A percentile compares a stretch with the other conserved stretches of the same genome.
phyloP scores from a whole-genome alignment of 2,797 vertebrate genomes.

The Tapera naevia region DNA sequence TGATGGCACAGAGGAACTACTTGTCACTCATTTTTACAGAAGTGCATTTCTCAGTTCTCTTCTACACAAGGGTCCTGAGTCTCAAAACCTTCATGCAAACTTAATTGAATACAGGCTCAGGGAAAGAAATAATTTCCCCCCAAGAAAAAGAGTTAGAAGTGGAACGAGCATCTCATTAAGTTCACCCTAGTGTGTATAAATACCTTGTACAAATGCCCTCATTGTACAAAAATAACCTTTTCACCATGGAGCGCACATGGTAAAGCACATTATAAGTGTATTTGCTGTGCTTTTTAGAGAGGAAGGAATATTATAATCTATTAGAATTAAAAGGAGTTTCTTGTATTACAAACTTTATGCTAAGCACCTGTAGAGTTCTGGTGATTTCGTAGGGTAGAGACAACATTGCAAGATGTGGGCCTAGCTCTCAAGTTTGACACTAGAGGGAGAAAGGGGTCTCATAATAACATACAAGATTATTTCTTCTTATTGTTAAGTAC shows the following conservation, averaged over 20 bases:
- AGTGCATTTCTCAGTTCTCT: not conserved
- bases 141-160: not conserved
- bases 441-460: not conserved
- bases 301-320: not conserved
- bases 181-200: not conserved
- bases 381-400: rapidly evolving
- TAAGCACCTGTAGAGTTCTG: not conserved
- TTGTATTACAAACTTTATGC: not conserved
- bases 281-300: not conserved
- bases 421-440: not conserved
- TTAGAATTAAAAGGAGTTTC: not conserved
- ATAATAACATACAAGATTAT: not conserved
- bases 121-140: not conserved
- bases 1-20: not conserved
- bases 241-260: not conserved
- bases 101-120: not conserved
- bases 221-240: not conserved
- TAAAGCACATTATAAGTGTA: not conserved
- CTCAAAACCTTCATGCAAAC: not conserved
- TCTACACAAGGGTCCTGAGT: not conserved
- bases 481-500: not conserved
- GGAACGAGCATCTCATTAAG: not conserved
- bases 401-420: rapidly evolving
- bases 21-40: not conserved
- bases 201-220: not conserved